These are phyloP conservation scores for Setipinna tenuifilis DNA, from an alignment of 2,797 vertebrate genomes.

Conservation along the genomic window DNA sequence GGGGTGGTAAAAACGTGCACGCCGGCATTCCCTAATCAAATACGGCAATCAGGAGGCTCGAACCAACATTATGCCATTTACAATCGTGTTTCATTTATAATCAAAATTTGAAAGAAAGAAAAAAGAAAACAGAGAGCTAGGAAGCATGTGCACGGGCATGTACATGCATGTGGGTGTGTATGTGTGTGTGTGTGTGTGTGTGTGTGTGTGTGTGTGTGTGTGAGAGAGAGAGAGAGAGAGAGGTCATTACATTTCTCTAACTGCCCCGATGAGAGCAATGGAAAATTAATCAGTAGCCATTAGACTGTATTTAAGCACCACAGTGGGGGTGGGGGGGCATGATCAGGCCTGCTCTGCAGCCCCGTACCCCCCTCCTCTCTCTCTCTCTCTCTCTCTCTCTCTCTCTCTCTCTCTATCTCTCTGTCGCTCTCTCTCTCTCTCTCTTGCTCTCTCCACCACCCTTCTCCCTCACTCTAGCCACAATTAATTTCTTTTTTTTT, in stretches of 20 bases:
- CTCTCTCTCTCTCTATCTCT: constrained; percentile 45
- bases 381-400: constrained; percentile 53
- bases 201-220: not conserved
- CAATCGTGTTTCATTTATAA: constrained; percentile 96
- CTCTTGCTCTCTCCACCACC: constrained; percentile 43
- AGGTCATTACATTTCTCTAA: constrained; percentile 96
- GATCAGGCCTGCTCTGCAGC: constrained; percentile 51
- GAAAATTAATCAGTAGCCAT: constrained; percentile 99
- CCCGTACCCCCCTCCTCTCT: constrained; percentile 18
- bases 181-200: too few species aligned
- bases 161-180: not conserved
- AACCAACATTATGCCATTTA: constrained; percentile 94
- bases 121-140: constrained; percentile 58
- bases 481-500: constrained; percentile 32
- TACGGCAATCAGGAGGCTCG: constrained; percentile 96
- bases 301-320: constrained; percentile 96
- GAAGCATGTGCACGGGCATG: not conserved
- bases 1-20: constrained; percentile 84
- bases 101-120: constrained; percentile 80
- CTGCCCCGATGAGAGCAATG: constrained; percentile 96
- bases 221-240: constrained; percentile 55
- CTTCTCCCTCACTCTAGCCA: constrained; percentile 32
- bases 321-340: constrained; percentile 76
- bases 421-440: too few species aligned
- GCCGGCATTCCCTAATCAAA: constrained; percentile 99